Percentiles rank a stretch among this genome's conserved stretches.
Evolutionary conservation across 1,140 invertebrate species (phyloP).

Genomic region (Drosophila busckii): DNA sequence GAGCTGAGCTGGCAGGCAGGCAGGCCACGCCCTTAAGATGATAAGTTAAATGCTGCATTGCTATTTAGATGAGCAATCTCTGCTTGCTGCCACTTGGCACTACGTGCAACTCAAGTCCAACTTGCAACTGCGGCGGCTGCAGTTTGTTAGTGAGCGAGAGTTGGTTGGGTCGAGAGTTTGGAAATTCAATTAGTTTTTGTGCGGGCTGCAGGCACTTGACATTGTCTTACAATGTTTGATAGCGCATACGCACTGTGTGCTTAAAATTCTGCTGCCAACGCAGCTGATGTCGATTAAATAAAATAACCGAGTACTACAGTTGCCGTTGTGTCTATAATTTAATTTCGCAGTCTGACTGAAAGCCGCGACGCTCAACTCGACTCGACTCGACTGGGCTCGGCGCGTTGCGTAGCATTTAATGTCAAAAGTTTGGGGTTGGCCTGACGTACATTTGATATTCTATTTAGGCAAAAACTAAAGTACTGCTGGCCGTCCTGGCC

Average conservation of each 20-base stretch:
- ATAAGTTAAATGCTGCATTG: conserved; percentile 69
- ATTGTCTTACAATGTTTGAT: conserved; percentile 34
- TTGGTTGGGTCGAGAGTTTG: conserved; percentile 69
- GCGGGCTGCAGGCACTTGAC: conserved; percentile 41
- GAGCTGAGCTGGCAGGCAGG: too few relatives aligned
- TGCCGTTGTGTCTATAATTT: conserved; percentile 50
- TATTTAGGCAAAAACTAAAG: conserved; percentile 61
- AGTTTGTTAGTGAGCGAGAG: conserved; percentile 75
- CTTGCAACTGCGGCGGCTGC: conserved; percentile 59
- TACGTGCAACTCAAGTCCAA: conserved; percentile 46
- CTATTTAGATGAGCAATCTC: conserved; percentile 13
- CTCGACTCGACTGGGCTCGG: conserved; percentile 30
- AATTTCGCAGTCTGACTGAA: conserved; percentile 36
- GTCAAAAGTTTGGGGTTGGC: conserved; percentile 54
- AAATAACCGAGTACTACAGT: conserved; percentile 49
- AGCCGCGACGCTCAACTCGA: background rate
- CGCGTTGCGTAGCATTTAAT: conserved; percentile 49
- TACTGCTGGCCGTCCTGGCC: conserved; percentile 39
- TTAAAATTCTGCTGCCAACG: conserved; percentile 53
- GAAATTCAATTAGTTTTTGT: conserved; percentile 75
- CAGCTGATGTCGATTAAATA: conserved; percentile 68
- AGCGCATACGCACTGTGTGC: conserved; percentile 52
- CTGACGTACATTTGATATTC: conserved; percentile 51
- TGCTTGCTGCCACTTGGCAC: conserved; percentile 10
- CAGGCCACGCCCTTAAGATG: too few relatives aligned